Evolutionary conservation across 2,113 vertebrate genomes (phyloP), one percentile per base, ranked within the genome.

Genomic region (Panthera uncia): DNA sequence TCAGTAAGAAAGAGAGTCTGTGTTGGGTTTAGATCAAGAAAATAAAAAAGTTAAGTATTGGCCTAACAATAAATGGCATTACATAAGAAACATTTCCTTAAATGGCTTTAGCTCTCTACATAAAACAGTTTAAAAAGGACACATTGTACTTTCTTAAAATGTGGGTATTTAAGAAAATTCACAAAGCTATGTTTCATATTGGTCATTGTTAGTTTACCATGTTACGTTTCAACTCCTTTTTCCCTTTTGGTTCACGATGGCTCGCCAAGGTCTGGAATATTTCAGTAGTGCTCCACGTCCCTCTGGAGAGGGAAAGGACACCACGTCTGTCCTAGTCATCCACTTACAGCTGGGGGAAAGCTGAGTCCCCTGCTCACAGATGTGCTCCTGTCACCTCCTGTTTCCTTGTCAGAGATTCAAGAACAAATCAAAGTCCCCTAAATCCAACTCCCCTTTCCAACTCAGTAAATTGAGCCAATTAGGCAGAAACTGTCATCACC

Each of bases 401-500:
- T 15, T 36, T 98, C 23, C 83, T 96, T 33, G 82, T 80, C 57
- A 84, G 73, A 65, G 68, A 95, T n/a, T 25, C 78, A 95, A 78
- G 66, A 93, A 90, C 84, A 78, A 74, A 69, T n/a, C 0, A 9
- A 25, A 90, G 66, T 38, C 0, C 1, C 45, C 57, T 91, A 81
- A 94, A 68, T 33, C 65, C 65, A 33, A 50, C 57, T 41, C 83
- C 96, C 31, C 80, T 48, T 71, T 73, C 95, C 74, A 18, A 27
- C 33, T 7, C 4, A 19, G 71, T 14, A 18, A 0, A 23, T 61
- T 66, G 50, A 97, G 83, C 31, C 38, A 25, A 14, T 21, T 55
- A n/a, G 68, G n/a, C n/a, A 1, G 92, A 84, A 94, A 45, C 45
- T 94, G 50, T 79, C 89, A 96, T 96, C 86, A 94, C 92, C 83